Evolutionary conservation across 2,888 invertebrate species (phyloP).

Genomic region (Ectemnius lituratus): DNA sequence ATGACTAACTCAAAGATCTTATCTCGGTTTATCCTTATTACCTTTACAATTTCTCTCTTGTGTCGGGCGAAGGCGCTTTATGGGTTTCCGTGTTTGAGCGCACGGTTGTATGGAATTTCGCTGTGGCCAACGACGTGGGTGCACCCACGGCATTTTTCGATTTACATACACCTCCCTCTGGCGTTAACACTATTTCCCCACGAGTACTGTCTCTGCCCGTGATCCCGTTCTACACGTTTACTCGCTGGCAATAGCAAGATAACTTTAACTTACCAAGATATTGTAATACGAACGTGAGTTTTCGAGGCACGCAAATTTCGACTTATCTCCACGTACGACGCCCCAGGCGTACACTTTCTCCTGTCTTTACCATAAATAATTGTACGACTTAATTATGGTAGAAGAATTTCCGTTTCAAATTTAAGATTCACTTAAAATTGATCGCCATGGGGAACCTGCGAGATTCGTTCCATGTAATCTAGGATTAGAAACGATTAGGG

Average conservation of each 20-base stretch:
- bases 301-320: neutral
- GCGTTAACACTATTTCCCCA: slow-evolving; percentile 48
- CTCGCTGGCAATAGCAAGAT: too few species aligned
- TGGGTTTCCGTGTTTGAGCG: slow-evolving; percentile 4
- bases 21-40: too few species aligned
- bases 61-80: too few species aligned
- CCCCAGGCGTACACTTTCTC: neutral
- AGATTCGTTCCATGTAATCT: neutral
- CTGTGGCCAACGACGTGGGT: neutral
- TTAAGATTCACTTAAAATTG: neutral
- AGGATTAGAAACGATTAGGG: neutral
- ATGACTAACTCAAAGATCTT: too few species aligned
- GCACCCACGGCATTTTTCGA: slow-evolving; percentile 7
- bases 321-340: too few species aligned
- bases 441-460: neutral
- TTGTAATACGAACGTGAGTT: too few species aligned
- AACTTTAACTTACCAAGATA: too few species aligned
- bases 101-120: neutral
- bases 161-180: slow-evolving; percentile 5
- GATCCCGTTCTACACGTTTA: too few species aligned
- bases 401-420: neutral
- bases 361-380: neutral
- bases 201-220: slow-evolving; percentile 34
- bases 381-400: neutral
- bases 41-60: too few species aligned